A percentile compares a stretch with the other conserved stretches of the same genome.
Evolutionary conservation across 2,888 invertebrate genomes (phyloP).

Genomic region (Phyllotreta cruciferae): DNA sequence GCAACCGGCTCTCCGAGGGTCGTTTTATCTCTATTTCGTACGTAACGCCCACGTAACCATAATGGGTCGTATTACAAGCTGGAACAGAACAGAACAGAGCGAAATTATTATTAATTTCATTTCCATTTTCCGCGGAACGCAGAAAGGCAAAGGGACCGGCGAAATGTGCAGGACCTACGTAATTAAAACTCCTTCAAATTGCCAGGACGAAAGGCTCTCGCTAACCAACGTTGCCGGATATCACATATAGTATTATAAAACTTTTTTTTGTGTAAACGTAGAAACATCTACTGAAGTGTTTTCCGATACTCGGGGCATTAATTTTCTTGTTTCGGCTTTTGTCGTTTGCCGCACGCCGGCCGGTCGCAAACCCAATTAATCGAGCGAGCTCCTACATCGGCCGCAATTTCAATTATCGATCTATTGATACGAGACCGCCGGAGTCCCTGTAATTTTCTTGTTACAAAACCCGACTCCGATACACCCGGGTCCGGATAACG

Average conservation of each 20-base stretch:
- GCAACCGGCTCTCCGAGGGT: constrained; percentile 76
- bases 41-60: constrained; percentile 80
- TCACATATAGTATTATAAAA: too few relatives aligned
- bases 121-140: not conserved
- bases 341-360: too few relatives aligned
- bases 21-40: constrained; percentile 80
- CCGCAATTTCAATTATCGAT: constrained; percentile 29
- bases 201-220: too few relatives aligned
- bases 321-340: too few relatives aligned
- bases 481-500: constrained; percentile 3
- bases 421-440: constrained; percentile 20
- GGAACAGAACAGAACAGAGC: constrained; percentile 54
- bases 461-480: constrained; percentile 25
- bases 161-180: not conserved
- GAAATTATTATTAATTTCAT: constrained; percentile 14
- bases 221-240: too few relatives aligned
- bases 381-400: constrained; percentile 7
- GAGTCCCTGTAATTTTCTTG: constrained; percentile 28
- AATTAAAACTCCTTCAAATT: too few relatives aligned
- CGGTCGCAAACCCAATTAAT: constrained; percentile 19
- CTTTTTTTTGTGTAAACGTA: too few relatives aligned
- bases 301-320: too few relatives aligned
- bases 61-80: constrained; percentile 86
- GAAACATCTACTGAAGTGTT: too few relatives aligned
- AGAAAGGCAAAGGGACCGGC: not conserved